Evolutionary conservation across 2,888 invertebrate species (phyloP), one percentile per base, ranked within the genome.

Genomic region (Terebella lapidaria): DNA sequence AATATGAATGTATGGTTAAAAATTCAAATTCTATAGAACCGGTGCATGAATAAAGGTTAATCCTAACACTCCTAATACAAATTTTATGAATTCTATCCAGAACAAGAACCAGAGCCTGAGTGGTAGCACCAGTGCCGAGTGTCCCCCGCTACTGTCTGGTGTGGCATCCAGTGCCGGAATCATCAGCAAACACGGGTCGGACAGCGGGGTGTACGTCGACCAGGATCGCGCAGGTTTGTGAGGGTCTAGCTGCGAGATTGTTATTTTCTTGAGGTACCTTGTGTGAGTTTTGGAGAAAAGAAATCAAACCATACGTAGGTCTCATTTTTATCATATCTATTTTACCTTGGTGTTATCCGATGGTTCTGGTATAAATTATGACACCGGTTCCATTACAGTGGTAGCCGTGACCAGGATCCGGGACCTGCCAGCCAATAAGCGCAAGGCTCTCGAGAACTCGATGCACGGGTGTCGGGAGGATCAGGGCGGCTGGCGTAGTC

Each of bases 121-220:
- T n/a, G n/a, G 10, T n/a, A 35, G 42, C 42, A 15, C 42, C 42
- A 35, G 42, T 35, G n/a, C 10, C 42, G 49, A 49, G 45, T 10
- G 15, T n/a, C 24, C 25, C 42, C 55, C 52, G 27, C 25, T 29
- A 42, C 51, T 47, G 20, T 45, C 5, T 54, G 25, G 24, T 15
- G 46, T 27, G 54, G 20, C 15, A 29, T 22, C 30, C 22, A 20
- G 35, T 29, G 28, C 18, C 18, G 35, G 53, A 28, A 27, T 71
- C 15, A 71, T 71, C 18, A 30, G 27, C 18, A 30, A 58, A 2
- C 70, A 69, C 24, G 70, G 69, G n/a, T 67, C 66, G 1, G 74
- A 73, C 63, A 74, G 74, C 59, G 73, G 74, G 1, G 70, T 74
- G 2, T 73, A 66, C 58, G 69, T 72, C n/a, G 74, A 74, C 46